A percentile compares a stretch with the other conserved stretches of the same genome.
These are phyloP conservation scores for Caiman crocodilus DNA, from an alignment of 2,797 vertebrate species.

Conservation along the genomic window DNA sequence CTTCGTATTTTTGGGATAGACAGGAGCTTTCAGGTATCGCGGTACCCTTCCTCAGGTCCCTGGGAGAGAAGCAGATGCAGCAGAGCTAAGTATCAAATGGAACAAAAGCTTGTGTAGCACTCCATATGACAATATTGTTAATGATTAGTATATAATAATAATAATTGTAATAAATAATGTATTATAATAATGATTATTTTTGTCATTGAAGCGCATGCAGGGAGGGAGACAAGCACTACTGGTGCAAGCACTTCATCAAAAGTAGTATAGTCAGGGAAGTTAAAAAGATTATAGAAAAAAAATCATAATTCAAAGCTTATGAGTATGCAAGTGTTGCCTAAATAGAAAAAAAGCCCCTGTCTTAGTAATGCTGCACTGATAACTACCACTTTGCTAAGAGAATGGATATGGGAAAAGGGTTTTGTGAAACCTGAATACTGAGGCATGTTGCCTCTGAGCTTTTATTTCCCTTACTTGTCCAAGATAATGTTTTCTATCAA, in stretches of 20 bases:
- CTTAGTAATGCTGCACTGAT: neutral
- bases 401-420: neutral
- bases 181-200: no score
- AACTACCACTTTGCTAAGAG: neutral
- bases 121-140: no score
- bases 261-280: neutral
- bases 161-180: no score
- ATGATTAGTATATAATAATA: no score
- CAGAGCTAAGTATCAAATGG: no score
- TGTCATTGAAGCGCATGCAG: neutral
- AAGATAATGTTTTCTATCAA: neutral
- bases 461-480: neutral
- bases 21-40: no score
- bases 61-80: no score
- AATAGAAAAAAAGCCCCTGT: neutral
- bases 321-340: neutral
- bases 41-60: no score
- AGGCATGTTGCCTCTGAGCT: neutral
- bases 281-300: neutral
- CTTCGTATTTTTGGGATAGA: no score
- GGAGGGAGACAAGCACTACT: neutral
- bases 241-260: neutral
- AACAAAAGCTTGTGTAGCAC: no score
- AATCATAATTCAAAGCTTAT: neutral
- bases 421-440: constrained; percentile 7